Conservation (phyloP, 1,140 invertebrate species). For the Phymastichus coffea region DNA sequence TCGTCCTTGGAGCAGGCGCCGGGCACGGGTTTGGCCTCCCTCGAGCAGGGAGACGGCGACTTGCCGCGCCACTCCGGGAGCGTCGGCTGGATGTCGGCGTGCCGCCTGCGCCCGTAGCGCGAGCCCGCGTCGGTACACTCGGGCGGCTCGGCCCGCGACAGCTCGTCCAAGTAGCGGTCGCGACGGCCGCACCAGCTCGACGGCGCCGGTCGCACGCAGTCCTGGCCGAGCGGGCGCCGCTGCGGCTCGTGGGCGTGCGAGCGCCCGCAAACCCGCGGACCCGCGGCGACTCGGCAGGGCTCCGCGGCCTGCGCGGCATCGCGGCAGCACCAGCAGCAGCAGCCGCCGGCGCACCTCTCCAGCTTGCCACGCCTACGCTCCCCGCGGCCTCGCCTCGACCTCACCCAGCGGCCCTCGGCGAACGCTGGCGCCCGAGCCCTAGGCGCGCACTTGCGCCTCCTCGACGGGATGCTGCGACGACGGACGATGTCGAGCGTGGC, state of each 20-base stretch:
- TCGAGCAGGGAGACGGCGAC: background rate
- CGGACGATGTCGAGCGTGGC: too few relatives aligned
- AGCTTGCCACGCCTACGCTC: too few relatives aligned
- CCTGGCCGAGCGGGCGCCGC: background rate
- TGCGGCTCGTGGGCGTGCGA: background rate
- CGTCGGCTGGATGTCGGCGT: background rate
- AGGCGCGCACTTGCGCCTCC: background rate
- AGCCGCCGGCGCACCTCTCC: background rate
- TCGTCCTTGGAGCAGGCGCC: background rate
- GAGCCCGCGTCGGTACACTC: too few relatives aligned
- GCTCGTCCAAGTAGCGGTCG: too few relatives aligned
- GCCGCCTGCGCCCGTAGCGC: background rate
- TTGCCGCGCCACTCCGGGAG: background rate
- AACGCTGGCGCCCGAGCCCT: too few relatives aligned
- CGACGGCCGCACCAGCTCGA: too few relatives aligned
- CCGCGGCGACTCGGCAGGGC: background rate
- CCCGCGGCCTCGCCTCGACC: too few relatives aligned
- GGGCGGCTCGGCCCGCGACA: too few relatives aligned
- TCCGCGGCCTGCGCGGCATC: background rate
- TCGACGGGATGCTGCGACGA: conserved; percentile 3
- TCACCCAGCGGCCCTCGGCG: too few relatives aligned
- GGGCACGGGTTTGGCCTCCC: background rate
- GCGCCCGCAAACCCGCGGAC: background rate
- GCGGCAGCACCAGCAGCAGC: background rate
- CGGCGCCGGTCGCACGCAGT: too few relatives aligned